These are phyloP conservation scores for Vulpes ferrilata DNA, from an alignment of 2,113 vertebrate species.

Conservation along the genomic window DNA sequence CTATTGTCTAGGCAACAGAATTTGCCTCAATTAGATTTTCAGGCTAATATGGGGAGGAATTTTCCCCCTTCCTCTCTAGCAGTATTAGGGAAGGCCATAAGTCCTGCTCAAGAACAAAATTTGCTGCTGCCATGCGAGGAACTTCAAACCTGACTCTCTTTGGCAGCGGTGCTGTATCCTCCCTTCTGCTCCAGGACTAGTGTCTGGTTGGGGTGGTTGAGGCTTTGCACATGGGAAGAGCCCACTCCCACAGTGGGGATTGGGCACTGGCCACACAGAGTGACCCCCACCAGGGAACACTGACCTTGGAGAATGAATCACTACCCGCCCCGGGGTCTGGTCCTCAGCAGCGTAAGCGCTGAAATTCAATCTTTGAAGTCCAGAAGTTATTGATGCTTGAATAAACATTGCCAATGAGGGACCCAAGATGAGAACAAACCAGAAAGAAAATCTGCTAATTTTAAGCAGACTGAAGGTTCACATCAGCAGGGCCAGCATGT, in stretches of 20 bases:
- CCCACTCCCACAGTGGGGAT: background rate
- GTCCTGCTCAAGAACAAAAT: constrained; percentile 45
- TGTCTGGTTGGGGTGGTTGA: background rate
- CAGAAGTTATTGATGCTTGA: background rate
- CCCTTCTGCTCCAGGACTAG: background rate
- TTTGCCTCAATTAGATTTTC: constrained; percentile 77
- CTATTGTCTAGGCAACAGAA: constrained; percentile 70
- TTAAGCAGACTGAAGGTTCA: background rate
- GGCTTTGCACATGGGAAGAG: background rate
- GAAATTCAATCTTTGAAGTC: constrained; percentile 12
- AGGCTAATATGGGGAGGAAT: constrained; percentile 66
- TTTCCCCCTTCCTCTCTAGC: constrained; percentile 23
- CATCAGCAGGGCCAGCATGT: background rate
- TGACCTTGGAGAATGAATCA: background rate
- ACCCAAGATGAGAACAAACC: background rate
- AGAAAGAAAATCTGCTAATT: background rate
- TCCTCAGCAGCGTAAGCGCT: background rate
- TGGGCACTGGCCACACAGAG: background rate
- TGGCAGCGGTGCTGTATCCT: background rate
- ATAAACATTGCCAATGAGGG: background rate
- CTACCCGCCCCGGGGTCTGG: rapidly evolving
- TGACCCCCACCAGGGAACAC: rapidly evolving
- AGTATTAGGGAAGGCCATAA: constrained; percentile 22
- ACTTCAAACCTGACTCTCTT: background rate
- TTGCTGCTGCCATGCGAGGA: background rate